Evolutionary conservation across 2,888 invertebrate genomes (phyloP).

Genomic region (Barypeithes pellucidus): DNA sequence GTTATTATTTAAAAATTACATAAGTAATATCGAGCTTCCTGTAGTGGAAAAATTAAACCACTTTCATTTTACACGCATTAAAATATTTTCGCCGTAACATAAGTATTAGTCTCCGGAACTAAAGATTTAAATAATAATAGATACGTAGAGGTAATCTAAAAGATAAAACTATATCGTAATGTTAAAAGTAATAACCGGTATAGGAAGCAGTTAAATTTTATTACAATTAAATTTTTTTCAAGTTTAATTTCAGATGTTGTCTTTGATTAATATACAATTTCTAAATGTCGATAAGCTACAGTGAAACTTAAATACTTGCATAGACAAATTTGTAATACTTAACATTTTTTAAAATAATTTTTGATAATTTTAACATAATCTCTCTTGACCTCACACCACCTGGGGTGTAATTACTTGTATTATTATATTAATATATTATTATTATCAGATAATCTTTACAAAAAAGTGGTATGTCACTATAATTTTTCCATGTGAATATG

Average conservation of each 20-base stretch:
- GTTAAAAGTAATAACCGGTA: background rate
- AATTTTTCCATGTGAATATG: no score
- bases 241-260: background rate
- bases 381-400: no score
- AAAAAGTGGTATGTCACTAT: no score
- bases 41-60: slow-evolving; percentile 7
- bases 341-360: no score
- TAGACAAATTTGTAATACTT: no score
- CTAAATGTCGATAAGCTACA: no score
- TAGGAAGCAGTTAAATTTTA: slow-evolving; percentile 1
- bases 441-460: no score
- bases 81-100: slow-evolving; percentile 12
- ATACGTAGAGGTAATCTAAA: background rate
- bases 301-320: no score
- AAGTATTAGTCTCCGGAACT: slow-evolving; percentile 21
- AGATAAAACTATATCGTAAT: background rate
- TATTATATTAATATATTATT: no score
- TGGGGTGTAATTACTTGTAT: no score
- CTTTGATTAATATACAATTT: background rate
- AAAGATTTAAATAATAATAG: slow-evolving; percentile 13
- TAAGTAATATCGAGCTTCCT: background rate
- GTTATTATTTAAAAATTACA: background rate
- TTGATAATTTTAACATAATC: no score
- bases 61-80: slow-evolving; percentile 15
- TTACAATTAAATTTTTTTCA: background rate